Conservation (phyloP, 1,140 invertebrate species). For the Cyclargus thomasi region DNA sequence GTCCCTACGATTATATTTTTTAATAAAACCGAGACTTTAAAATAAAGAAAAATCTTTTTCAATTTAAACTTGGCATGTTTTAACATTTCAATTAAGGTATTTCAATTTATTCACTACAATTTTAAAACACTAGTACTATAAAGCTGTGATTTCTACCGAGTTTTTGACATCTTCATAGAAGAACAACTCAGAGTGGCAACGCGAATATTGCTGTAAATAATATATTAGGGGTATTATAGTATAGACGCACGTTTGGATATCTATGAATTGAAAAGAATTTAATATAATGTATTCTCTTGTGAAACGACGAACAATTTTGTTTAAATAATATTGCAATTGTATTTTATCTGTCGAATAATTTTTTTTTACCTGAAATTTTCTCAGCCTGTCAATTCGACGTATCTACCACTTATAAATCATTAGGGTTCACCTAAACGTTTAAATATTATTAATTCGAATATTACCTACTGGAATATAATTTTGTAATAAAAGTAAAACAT, state of each 20-base stretch:
- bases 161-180: background rate
- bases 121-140: background rate
- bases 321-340: no score
- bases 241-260: background rate
- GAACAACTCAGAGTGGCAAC: background rate
- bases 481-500: conserved; percentile 4
- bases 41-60: background rate
- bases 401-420: background rate
- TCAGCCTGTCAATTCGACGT: no score
- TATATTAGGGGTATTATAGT: background rate
- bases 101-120: background rate
- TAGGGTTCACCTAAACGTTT: background rate
- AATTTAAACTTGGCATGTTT: background rate
- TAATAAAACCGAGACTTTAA: background rate
- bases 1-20: background rate
- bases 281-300: no score
- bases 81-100: background rate
- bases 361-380: no score
- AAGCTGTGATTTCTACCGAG: background rate
- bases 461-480: background rate
- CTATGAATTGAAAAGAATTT: no score
- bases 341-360: no score
- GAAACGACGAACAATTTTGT: no score
- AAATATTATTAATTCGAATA: background rate
- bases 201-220: background rate